A percentile compares a stretch with the other conserved stretches of the same genome.
phyloP scores from a whole-genome alignment of 92 coral and sea anemone species.

The Diadumene lineata region DNA sequence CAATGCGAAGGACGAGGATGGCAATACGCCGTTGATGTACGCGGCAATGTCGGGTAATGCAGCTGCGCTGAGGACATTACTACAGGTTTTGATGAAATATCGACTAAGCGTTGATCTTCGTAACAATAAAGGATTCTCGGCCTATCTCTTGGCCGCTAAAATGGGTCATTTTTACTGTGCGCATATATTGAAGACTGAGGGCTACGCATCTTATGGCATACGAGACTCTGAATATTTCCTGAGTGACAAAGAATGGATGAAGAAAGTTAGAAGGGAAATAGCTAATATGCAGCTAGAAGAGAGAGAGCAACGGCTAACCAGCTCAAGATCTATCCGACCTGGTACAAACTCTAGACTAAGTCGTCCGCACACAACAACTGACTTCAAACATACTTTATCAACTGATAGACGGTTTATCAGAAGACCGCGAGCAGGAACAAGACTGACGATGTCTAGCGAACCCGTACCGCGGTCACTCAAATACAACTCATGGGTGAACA shows the following conservation, averaged over 20 bases:
- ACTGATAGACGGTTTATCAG: not conserved
- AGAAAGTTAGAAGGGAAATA: conserved; percentile 55
- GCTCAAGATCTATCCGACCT: not conserved
- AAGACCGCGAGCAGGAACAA: conserved; percentile 39
- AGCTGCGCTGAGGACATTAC: conserved; percentile 47
- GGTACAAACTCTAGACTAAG: conserved; percentile 9
- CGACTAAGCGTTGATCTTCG: conserved; percentile 71
- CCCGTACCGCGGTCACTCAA: conserved; percentile 20
- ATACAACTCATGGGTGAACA: conserved; percentile 28
- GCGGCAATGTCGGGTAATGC: conserved; percentile 82
- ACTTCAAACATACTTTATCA: conserved; percentile 18
- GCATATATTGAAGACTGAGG: conserved; percentile 63
- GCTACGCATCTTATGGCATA: conserved; percentile 69
- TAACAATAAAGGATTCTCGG: conserved; percentile 82
- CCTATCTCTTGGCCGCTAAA: conserved; percentile 79
- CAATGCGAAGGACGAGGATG: conserved; percentile 73
- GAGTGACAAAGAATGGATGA: conserved; percentile 82
- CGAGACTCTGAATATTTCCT: conserved; percentile 75
- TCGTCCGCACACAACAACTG: conserved; percentile 65
- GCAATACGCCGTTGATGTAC: conserved; percentile 82
- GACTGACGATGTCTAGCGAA: conserved; percentile 68
- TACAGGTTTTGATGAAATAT: conserved; percentile 60
- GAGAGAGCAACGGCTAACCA: not conserved
- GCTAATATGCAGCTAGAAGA: conserved; percentile 28
- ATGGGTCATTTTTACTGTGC: conserved; percentile 74